phyloP scores from a whole-genome alignment of 2,797 vertebrate species.

The Protosalanx chinensis region DNA sequence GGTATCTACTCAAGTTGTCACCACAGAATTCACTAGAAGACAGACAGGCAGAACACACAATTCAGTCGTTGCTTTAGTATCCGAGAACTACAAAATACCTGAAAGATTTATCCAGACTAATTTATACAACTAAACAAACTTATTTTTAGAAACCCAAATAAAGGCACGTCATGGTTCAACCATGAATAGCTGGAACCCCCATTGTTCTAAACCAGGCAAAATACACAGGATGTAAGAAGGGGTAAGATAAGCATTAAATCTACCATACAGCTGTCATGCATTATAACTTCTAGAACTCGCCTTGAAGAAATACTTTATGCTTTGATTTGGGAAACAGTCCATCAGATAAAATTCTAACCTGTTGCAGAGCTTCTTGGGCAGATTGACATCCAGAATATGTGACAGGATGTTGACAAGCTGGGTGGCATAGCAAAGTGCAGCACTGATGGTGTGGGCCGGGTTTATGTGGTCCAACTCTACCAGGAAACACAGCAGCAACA shows the following conservation, averaged over 20 bases:
- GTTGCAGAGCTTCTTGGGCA: constrained; percentile 95
- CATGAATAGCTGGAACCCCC: too few relatives aligned
- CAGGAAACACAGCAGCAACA: constrained; percentile 11
- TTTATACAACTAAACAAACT: too few relatives aligned
- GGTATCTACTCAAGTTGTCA: constrained; percentile 90
- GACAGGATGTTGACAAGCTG: constrained; percentile 92
- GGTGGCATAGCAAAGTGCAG: constrained; percentile 91
- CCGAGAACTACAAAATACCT: not conserved
- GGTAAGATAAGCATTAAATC: too few relatives aligned
- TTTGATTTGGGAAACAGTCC: too few relatives aligned
- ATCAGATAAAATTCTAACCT: constrained; percentile 71
- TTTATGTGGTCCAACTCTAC: constrained; percentile 92
- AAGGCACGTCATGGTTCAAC: too few relatives aligned
- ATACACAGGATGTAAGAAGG: not conserved
- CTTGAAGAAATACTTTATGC: too few relatives aligned
- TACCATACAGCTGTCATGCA: too few relatives aligned
- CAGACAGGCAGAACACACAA: not conserved
- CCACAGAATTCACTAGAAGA: constrained; percentile 90
- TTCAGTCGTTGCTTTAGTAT: not conserved
- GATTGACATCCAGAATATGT: constrained; percentile 90
- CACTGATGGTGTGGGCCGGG: constrained; percentile 93
- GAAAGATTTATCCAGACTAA: too few relatives aligned
- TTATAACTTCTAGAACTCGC: too few relatives aligned
- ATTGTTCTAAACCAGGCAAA: not conserved
- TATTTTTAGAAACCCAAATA: too few relatives aligned